These are phyloP conservation scores for Proteles cristata DNA, from an alignment of 2,113 vertebrate genomes.

Conservation along the genomic window DNA sequence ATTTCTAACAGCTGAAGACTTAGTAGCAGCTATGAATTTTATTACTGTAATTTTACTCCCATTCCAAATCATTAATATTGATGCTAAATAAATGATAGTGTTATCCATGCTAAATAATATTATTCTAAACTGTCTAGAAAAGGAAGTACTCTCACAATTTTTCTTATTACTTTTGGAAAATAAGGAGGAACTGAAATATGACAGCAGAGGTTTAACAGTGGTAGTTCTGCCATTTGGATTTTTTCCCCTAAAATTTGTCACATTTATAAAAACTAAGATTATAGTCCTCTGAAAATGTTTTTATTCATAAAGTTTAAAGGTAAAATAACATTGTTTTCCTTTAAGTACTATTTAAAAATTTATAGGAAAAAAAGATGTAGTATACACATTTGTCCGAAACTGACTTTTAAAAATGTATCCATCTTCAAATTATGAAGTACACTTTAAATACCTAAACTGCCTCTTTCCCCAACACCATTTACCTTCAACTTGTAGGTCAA, in stretches of 20 bases:
- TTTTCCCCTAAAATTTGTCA: neutral
- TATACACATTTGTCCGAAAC: neutral
- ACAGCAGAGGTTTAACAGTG: neutral
- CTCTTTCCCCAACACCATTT: neutral
- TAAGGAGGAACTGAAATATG: conserved; percentile 27
- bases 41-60: conserved; percentile 70
- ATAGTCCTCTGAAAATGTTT: neutral
- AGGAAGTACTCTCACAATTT: neutral
- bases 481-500: neutral
- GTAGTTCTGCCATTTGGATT: neutral
- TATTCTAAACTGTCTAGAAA: conserved; percentile 50
- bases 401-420: neutral
- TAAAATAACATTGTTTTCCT: neutral
- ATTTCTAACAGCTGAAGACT: conserved; percentile 59
- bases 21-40: conserved; percentile 68
- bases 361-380: neutral
- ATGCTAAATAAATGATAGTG: conserved; percentile 66
- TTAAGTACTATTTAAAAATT: neutral
- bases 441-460: neutral
- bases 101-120: conserved; percentile 63
- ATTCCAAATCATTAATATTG: conserved; percentile 77
- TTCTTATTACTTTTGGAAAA: conserved; percentile 34
- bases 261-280: conserved; percentile 1
- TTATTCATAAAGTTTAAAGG: neutral
- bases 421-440: neutral